A percentile compares a stretch with the other conserved stretches of the same genome.
phyloP scores from a whole-genome alignment of 2,888 invertebrate species.

The Andrena flavipes region DNA sequence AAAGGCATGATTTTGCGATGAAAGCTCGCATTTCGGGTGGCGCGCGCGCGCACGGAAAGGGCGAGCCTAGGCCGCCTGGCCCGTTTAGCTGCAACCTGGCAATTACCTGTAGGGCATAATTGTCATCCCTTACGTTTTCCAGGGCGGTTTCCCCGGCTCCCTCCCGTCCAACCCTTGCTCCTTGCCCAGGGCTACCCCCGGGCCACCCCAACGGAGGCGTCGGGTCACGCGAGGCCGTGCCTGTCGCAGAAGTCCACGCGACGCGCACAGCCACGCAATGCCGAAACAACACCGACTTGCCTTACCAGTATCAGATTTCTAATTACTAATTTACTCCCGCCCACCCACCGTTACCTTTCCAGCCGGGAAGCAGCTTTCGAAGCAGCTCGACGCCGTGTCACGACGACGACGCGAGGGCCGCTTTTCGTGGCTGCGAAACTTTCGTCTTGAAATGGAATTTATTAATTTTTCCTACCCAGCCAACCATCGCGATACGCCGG shows the following conservation, averaged over 20 bases:
- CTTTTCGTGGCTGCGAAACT: background rate
- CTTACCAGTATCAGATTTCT: constrained; percentile 83
- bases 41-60: constrained; percentile 58
- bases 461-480: background rate
- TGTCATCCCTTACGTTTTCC: constrained; percentile 83
- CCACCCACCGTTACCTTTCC: background rate
- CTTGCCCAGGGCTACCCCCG: constrained; percentile 53
- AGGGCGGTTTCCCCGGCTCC: constrained; percentile 59
- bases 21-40: constrained; percentile 76
- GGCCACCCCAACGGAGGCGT: constrained; percentile 72
- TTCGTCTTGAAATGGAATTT: constrained; percentile 16
- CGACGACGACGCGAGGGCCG: constrained; percentile 19
- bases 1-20: constrained; percentile 79
- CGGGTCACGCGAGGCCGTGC: constrained; percentile 84
- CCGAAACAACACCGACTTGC: constrained; percentile 82
- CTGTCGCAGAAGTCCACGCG: constrained; percentile 84
- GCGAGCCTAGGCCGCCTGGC: constrained; percentile 74
- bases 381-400: constrained; percentile 32
- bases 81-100: constrained; percentile 82
- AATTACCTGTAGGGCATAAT: constrained; percentile 84
- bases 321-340: constrained; percentile 83
- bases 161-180: constrained; percentile 53
- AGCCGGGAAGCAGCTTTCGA: constrained; percentile 54
- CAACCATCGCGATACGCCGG: constrained; percentile 1
- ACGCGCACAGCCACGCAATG: constrained; percentile 82